Evolutionary conservation across 1,140 invertebrate species (phyloP).

Genomic region (Adoxophyes honmai): DNA sequence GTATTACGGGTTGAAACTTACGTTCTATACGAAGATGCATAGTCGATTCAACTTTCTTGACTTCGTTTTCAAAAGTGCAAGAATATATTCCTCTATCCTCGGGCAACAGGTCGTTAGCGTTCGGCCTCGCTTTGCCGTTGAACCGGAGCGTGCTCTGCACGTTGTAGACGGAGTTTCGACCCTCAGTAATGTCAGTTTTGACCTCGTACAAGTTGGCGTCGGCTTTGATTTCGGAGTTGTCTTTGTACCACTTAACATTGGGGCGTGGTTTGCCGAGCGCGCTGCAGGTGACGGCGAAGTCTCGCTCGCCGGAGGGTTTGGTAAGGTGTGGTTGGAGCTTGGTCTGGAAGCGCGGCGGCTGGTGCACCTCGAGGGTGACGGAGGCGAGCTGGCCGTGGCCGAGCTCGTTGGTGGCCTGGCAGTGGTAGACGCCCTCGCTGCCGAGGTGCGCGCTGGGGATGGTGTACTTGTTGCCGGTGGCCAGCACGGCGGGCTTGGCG

Average conservation of each 20-base stretch:
- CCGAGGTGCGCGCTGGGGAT: conserved; percentile 89
- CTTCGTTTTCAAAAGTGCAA: conserved; percentile 93
- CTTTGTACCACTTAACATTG: conserved; percentile 90
- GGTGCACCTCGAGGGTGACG: conserved; percentile 90
- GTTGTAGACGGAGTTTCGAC: conserved; percentile 85
- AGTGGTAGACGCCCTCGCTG: conserved; percentile 93
- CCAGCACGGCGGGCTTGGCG: conserved; percentile 80
- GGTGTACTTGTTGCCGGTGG: conserved; percentile 88
- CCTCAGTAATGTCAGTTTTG: conserved; percentile 85
- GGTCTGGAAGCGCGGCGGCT: conserved; percentile 89
- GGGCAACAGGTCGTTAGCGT: conserved; percentile 86
- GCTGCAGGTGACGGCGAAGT: conserved; percentile 89
- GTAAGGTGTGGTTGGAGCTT: conserved; percentile 91
- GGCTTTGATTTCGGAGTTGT: conserved; percentile 86
- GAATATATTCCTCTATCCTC: conserved; percentile 91
- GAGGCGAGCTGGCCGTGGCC: conserved; percentile 90
- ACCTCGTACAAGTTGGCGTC: conserved; percentile 89
- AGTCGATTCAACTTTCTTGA: conserved; percentile 89
- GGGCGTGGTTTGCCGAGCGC: conserved; percentile 93
- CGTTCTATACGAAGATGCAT: conserved; percentile 94
- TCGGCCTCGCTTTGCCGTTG: conserved; percentile 84
- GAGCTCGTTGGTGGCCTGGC: conserved; percentile 92
- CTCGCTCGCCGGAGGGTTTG: conserved; percentile 86
- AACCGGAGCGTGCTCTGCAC: conserved; percentile 91
- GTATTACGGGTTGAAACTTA: conserved; percentile 72